Percentiles rank a stretch among this genome's conserved stretches.
Evolutionary conservation across 2,888 invertebrate genomes (phyloP).

Genomic region (Lasioglossum zephyrum): DNA sequence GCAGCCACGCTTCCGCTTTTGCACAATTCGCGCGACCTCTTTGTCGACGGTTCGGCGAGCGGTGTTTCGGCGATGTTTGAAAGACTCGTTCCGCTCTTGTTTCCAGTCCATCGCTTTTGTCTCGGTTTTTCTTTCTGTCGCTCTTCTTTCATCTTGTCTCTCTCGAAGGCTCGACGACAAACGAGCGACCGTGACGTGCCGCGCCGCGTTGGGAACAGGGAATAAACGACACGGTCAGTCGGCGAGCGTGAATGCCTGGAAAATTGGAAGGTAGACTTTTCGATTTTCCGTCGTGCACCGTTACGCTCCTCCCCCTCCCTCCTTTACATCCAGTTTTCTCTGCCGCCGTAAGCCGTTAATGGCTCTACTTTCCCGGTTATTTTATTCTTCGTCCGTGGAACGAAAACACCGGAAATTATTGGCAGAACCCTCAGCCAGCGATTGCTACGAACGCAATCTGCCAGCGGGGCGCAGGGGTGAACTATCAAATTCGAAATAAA

Average conservation of each 20-base stretch:
- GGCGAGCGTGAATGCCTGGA: conserved; percentile 48
- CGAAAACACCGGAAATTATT: conserved; percentile 14
- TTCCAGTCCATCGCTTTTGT: conserved; percentile 8
- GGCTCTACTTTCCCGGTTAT: conserved; percentile 18
- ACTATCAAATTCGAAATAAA: conserved; percentile 16
- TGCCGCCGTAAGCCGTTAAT: conserved; percentile 22
- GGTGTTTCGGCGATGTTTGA: conserved; percentile 18
- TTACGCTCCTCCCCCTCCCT: not conserved
- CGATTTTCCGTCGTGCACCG: conserved; percentile 37
- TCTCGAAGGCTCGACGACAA: not conserved
- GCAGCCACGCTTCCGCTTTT: conserved; percentile 29
- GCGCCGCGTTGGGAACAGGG: conserved; percentile 7
- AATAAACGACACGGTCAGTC: conserved; percentile 41
- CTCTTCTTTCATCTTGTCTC: not conserved
- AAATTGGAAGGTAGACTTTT: conserved; percentile 55
- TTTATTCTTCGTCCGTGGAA: not conserved
- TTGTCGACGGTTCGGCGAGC: conserved; percentile 27
- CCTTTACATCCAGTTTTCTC: not conserved
- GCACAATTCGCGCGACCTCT: conserved; percentile 30
- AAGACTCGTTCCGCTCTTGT: conserved; percentile 3
- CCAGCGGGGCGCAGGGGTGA: too few relatives aligned
- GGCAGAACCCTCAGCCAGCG: not conserved
- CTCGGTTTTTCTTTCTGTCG: conserved; percentile 11
- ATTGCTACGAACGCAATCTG: not conserved
- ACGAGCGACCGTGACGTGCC: conserved; percentile 2